Evolutionary conservation across 2,888 invertebrate genomes (phyloP), one percentile per base, ranked within the genome.

Genomic region (Myopa testacea): DNA sequence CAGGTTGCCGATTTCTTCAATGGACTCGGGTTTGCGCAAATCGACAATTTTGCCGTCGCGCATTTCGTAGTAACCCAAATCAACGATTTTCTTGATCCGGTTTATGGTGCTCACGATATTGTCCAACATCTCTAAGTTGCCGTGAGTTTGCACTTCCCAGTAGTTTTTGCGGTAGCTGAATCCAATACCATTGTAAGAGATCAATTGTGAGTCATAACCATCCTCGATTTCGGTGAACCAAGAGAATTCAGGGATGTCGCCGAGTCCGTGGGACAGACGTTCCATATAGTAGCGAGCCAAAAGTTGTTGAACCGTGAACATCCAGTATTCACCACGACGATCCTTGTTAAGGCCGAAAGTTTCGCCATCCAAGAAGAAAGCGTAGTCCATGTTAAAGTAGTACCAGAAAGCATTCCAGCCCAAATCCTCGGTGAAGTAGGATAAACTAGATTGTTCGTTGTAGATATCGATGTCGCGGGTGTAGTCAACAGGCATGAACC

Each of bases 231-330:
- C 88, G 52, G 87, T 85, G 78, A 91, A 89, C 83, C 90, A 90
- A 60, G 91, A 90, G 72, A 93, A 89, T 16, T 90, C 89, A 26
- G 91, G 90, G 80, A 94, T 92, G 81, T 93, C 93, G 14, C 92
- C 92, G 67, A 93, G 90, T 78, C 92, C 92, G 84, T 93, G 92
- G 10, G 93, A 92, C 69, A 94, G 88, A 86, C 95, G 93, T 86
- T 95, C 94, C 89, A 94, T 90, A 84, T 94, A 93, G 88, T 94
- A 95, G 91, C 93, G 92, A 79, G 93, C 91, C 80, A 94, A 82
- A 6, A 94, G 83, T 87, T 94, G 93, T 84, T 93, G 93, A 84
- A 93, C 92, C 80, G 91, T 86, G 85, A 90, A 93, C 88, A 93
- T 92, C 88, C 91, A 92, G 77, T 90, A 88, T 88, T 93, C 93